Evolutionary conservation across 2,113 vertebrate species (phyloP).

Genomic region (Vombatus ursinus): DNA sequence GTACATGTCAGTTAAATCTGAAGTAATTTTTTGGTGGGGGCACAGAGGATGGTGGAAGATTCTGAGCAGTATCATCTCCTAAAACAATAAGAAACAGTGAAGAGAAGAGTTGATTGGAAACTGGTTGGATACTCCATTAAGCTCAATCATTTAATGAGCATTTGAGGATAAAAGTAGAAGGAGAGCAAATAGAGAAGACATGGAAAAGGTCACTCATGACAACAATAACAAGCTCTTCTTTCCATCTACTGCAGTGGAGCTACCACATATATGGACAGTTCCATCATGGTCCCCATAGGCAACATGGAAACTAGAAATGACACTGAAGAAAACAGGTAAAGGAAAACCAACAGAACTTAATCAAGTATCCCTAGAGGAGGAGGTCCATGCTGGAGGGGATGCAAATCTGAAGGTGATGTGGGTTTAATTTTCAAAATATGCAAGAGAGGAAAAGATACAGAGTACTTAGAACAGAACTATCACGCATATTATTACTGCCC

Average conservation of each 20-base stretch:
- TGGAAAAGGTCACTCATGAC: not conserved
- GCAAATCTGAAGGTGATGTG: not conserved
- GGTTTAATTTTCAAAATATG: not conserved
- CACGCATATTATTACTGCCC: not conserved
- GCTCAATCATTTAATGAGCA: not conserved
- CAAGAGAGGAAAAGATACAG: not conserved
- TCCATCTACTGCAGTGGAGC: not conserved
- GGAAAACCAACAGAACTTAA: not conserved
- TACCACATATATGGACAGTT: not conserved
- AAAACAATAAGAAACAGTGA: not conserved
- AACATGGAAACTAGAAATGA: not conserved
- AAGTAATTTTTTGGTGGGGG: not conserved
- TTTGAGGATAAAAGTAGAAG: not conserved
- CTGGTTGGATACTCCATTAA: not conserved
- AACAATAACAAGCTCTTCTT: not conserved
- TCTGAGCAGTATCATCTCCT: not conserved
- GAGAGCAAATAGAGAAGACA: not conserved
- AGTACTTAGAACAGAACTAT: not conserved
- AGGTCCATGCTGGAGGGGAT: not conserved
- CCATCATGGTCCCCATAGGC: not conserved
- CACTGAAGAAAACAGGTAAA: not conserved
- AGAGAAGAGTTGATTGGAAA: not conserved
- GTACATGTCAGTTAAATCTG: not conserved
- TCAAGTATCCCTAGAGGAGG: not conserved
- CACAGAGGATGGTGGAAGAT: not conserved